phyloP scores from a whole-genome alignment of 2,797 vertebrate species.

The Mus minutoides region DNA sequence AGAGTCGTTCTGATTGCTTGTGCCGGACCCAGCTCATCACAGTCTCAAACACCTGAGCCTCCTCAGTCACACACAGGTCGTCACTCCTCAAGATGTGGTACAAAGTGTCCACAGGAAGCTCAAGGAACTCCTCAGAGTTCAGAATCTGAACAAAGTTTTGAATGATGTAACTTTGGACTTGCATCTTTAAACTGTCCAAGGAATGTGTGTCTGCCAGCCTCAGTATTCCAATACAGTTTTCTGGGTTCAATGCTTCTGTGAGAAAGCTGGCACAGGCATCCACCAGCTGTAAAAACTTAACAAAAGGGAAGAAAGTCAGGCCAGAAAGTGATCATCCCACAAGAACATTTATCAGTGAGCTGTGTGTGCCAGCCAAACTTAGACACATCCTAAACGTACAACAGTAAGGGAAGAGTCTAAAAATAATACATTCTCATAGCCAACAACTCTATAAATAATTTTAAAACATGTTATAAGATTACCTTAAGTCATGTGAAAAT shows the following conservation, averaged over 20 bases:
- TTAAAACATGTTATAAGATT: background rate
- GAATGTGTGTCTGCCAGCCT: slow-evolving; percentile 93
- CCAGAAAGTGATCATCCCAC: background rate
- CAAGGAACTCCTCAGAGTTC: slow-evolving; percentile 92
- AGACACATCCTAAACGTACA: background rate
- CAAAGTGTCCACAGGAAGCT: slow-evolving; percentile 91
- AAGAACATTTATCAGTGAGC: background rate
- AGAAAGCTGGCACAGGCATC: slow-evolving; percentile 95
- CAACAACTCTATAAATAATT: background rate
- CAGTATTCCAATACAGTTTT: slow-evolving; percentile 96
- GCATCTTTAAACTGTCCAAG: slow-evolving; percentile 89
- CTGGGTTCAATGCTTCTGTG: slow-evolving; percentile 92
- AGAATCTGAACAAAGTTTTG: slow-evolving; percentile 93
- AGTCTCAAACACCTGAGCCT: slow-evolving; percentile 94
- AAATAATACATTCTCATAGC: background rate
- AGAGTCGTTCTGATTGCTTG: slow-evolving; percentile 87
- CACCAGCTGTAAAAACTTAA: slow-evolving; percentile 96
- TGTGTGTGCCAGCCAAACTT: background rate
- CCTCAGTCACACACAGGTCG: slow-evolving; percentile 93
- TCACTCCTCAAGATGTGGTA: slow-evolving; percentile 91
- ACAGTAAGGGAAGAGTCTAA: background rate
- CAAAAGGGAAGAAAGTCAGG: background rate
- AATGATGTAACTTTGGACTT: slow-evolving; percentile 92
- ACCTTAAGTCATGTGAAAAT: background rate
- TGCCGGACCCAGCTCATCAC: slow-evolving; percentile 94